Percentiles rank a stretch among this genome's conserved stretches.
Evolutionary conservation across 2,888 invertebrate genomes (phyloP).

Genomic region (Caenorhabditis wallacei): DNA sequence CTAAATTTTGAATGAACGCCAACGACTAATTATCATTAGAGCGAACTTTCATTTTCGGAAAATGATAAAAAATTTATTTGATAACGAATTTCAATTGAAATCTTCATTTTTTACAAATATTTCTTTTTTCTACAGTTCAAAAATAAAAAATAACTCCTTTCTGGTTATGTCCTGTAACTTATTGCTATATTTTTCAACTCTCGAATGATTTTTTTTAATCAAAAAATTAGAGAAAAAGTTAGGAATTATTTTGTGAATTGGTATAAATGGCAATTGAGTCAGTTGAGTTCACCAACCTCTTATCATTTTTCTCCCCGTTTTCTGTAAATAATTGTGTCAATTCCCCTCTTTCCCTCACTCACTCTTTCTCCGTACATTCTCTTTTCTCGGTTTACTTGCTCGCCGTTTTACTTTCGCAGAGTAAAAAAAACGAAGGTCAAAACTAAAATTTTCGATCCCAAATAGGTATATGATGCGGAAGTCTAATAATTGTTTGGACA

Average conservation of each 20-base stretch:
- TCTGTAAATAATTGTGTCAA: constrained; percentile 42
- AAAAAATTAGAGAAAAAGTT: too few species aligned
- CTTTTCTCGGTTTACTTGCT: constrained; percentile 28
- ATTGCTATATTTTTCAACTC: not conserved
- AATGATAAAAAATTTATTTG: too few species aligned
- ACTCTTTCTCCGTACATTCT: constrained; percentile 8
- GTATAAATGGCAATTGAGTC: constrained; percentile 24
- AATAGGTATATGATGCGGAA: constrained; percentile 57
- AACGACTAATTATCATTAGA: too few species aligned
- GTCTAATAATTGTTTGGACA: constrained; percentile 74
- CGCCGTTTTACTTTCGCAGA: constrained; percentile 10
- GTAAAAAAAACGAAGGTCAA: constrained; percentile 26
- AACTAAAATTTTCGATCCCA: constrained; percentile 22
- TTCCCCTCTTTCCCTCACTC: constrained; percentile 31
- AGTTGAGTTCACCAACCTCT: constrained; percentile 68
- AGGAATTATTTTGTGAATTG: not conserved
- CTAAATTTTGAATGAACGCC: too few species aligned
- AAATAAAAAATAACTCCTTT: too few species aligned
- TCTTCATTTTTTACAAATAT: too few species aligned
- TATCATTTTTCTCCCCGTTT: constrained; percentile 73
- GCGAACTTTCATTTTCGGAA: too few species aligned
- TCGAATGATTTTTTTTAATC: not conserved
- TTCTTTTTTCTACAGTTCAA: too few species aligned
- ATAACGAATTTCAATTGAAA: too few species aligned
- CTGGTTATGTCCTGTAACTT: too few species aligned